phyloP scores from a whole-genome alignment of 2,113 vertebrate genomes.

The Pseudorectes ferrugineus region DNA sequence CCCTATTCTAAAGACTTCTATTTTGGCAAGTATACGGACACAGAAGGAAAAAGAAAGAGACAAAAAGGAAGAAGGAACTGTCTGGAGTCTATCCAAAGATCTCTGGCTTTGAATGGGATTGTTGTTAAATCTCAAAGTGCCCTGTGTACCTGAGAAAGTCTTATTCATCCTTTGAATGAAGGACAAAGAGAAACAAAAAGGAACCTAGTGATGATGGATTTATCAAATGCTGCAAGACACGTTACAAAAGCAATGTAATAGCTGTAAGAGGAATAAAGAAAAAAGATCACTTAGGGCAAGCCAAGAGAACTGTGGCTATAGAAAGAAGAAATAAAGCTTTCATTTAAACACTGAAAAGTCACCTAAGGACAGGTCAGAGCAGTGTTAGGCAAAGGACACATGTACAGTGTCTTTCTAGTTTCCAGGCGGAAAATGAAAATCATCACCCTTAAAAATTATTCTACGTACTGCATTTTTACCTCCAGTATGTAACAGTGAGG shows the following conservation, averaged over 20 bases:
- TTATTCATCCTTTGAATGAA: slow-evolving; percentile 45
- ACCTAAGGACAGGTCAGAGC: slow-evolving; percentile 39
- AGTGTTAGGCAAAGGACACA: background rate
- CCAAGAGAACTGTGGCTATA: background rate
- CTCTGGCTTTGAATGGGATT: slow-evolving; percentile 16
- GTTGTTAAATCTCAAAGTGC: slow-evolving; percentile 36
- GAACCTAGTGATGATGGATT: slow-evolving; percentile 13
- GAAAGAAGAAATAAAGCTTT: slow-evolving; percentile 8
- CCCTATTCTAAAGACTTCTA: background rate
- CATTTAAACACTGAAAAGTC: background rate
- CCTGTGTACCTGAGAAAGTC: slow-evolving; percentile 45
- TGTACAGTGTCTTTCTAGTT: background rate
- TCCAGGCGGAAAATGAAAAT: background rate
- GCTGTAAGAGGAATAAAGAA: background rate
- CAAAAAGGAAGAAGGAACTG: slow-evolving; percentile 7
- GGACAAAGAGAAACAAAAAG: slow-evolving; percentile 38
- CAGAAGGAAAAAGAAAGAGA: background rate
- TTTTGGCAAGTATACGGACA: background rate
- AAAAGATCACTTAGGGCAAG: background rate
- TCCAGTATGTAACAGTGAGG: background rate
- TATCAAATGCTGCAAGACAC: slow-evolving; percentile 13
- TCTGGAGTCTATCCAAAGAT: slow-evolving; percentile 31
- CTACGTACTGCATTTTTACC: background rate
- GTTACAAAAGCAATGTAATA: slow-evolving; percentile 10
- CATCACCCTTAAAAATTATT: background rate